These are phyloP conservation scores for Clunio marinus DNA, from an alignment of 2,888 invertebrate genomes.

Conservation along the genomic window DNA sequence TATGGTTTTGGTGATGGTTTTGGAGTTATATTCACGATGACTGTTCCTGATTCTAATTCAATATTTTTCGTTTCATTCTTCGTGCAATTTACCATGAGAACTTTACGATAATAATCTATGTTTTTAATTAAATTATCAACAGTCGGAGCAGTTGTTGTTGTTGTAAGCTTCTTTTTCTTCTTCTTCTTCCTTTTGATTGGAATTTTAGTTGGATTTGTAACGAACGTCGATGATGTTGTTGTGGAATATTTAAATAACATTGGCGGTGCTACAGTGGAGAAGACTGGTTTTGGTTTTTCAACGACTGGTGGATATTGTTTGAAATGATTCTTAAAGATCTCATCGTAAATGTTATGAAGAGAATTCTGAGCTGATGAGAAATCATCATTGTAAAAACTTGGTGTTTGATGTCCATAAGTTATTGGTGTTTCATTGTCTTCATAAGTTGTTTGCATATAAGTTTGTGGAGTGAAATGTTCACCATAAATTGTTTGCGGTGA, in stretches of 20 bases:
- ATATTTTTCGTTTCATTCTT: background rate
- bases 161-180: constrained; percentile 5
- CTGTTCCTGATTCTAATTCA: background rate
- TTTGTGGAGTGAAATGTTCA: background rate
- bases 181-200: background rate
- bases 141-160: background rate
- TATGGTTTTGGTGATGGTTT: background rate
- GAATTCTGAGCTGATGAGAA: background rate
- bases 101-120: constrained; percentile 22
- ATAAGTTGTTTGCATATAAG: background rate
- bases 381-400: background rate
- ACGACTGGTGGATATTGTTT: background rate
- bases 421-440: background rate
- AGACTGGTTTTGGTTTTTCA: background rate
- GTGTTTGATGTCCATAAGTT: no score
- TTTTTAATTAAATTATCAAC: constrained; percentile 19
- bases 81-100: constrained; percentile 14
- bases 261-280: background rate
- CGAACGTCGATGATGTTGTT: background rate
- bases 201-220: background rate
- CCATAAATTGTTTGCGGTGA: background rate
- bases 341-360: background rate
- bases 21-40: background rate
- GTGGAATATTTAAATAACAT: background rate
- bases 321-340: background rate